Percentiles rank a stretch among this genome's conserved stretches.
Conservation (phyloP, 1,140 invertebrate species). For the Charaxes varanes region DNA sequence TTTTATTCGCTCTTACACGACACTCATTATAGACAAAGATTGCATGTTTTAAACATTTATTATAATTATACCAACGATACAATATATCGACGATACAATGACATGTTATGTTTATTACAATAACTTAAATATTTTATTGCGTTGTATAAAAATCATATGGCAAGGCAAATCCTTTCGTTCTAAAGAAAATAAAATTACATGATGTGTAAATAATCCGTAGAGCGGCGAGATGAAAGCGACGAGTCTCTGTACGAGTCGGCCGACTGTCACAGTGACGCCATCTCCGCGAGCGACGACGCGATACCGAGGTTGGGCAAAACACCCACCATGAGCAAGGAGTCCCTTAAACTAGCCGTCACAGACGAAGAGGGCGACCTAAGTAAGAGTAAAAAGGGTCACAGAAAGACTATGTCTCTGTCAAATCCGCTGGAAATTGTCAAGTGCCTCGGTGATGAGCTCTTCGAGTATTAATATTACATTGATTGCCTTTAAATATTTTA, state of each 20-base stretch:
- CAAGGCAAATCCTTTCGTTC: conserved; percentile 13
- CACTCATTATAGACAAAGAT: too few relatives aligned
- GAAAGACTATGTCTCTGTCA: conserved; percentile 88
- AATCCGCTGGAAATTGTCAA: conserved; percentile 79
- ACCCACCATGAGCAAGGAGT: conserved; percentile 65
- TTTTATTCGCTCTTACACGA: neutral
- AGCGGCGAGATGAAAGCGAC: conserved; percentile 64
- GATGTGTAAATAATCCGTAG: conserved; percentile 38
- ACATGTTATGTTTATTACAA: too few relatives aligned
- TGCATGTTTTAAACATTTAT: too few relatives aligned
- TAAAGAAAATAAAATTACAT: too few relatives aligned
- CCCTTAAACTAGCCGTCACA: conserved; percentile 55
- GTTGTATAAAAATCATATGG: conserved; percentile 7
- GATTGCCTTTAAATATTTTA: too few relatives aligned
- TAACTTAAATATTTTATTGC: conserved; percentile 1
- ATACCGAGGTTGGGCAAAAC: conserved; percentile 49
- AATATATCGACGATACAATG: too few relatives aligned
- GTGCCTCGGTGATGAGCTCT: too few relatives aligned
- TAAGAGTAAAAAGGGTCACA: conserved; percentile 66
- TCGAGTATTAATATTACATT: too few relatives aligned
- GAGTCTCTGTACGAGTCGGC: conserved; percentile 65
- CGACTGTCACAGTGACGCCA: conserved; percentile 61
- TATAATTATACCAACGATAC: too few relatives aligned
- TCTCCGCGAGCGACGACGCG: conserved; percentile 66
- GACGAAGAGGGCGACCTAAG: conserved; percentile 56